Evolutionary conservation across 2,113 vertebrate species (phyloP), one percentile per base, ranked within the genome.

Genomic region (Gobio gobio): DNA sequence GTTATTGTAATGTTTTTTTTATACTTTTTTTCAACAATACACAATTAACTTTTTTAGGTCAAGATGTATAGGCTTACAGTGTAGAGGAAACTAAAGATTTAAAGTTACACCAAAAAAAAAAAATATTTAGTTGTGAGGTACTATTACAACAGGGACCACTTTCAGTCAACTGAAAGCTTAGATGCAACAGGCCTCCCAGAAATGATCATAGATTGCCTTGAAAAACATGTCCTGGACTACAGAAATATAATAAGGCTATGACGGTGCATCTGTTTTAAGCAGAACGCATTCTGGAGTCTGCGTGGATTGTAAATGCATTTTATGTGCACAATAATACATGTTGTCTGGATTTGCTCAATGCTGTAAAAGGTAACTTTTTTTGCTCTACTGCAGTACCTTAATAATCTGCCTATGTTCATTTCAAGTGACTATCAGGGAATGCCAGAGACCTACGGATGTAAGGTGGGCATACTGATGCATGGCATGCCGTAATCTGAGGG

Each of bases 401-500:
- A n/a, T 73, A 45, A n/a, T n/a, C 22, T 2, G 70, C 5, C 1
- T 63, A n/a, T 1, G 10, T 7, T 47, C 40, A 26, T 51, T 24
- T 75, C n/a, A 16, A 51, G 72, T 49, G n/a, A 12, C 72, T 87
- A 75, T 45, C 29, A 87, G 66, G 66, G 77, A 84, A 56, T 33
- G 81, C 18, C 82, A 87, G 58, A 29, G 22, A 75, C 58, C 68
- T n/a, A n/a, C n/a, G n/a, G 82, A 80, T 64, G 24, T 64, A 73
- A 61, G 64, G 56, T 84, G 82, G 82, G 66, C 63, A 66, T 84
- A 29, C 64, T 73, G 84, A 79, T 73, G 49, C 54, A 24, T 18
- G 13, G 74, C 83, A 12, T 88, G 83, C 20, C 61, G 10, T 64
- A 82, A 76, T 85, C 22, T 85, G 22, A 81, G 56, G n/a, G 83